Conservation (phyloP, 1,140 invertebrate species). For the Teleopsis dalmanni region DNA sequence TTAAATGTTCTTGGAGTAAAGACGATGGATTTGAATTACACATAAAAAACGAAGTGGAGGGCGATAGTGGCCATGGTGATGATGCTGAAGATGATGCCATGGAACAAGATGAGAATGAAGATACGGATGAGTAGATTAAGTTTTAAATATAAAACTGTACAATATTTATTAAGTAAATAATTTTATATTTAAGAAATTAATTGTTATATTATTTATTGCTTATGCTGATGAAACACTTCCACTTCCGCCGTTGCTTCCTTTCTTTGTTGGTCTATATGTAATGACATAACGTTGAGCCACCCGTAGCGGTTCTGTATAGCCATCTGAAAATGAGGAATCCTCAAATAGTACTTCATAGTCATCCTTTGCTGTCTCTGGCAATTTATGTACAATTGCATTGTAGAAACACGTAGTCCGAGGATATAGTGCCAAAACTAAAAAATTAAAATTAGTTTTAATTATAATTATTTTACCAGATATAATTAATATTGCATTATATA, state of each 20-base stretch:
- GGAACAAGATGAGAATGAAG: conserved; percentile 28
- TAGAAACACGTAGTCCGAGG: conserved; percentile 99
- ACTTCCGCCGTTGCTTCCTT: conserved; percentile 27
- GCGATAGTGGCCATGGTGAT: conserved; percentile 29
- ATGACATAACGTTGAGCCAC: conserved; percentile 74
- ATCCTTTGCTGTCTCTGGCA: conserved; percentile 74
- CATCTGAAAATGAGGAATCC: conserved; percentile 75
- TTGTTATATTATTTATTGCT: conserved; percentile 6
- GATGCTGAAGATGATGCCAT: conserved; percentile 24
- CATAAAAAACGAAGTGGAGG: conserved; percentile 36
- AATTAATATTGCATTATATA: conserved; percentile 28
- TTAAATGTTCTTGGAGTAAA: conserved; percentile 57
- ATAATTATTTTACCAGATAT: background rate
- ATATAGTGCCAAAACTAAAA: conserved; percentile 89
- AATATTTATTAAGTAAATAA: conserved; percentile 13
- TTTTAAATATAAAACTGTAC: background rate
- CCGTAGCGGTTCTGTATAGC: conserved; percentile 84
- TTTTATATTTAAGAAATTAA: conserved; percentile 21
- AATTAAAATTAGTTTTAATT: conserved; percentile 11
- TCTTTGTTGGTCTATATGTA: conserved; percentile 40
- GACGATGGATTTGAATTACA: conserved; percentile 54
- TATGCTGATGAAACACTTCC: conserved; percentile 33
- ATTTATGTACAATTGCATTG: conserved; percentile 80
- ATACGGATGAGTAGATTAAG: conserved; percentile 5
- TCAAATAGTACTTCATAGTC: conserved; percentile 96